Conservation (phyloP, 1,140 invertebrate species). For the Lysiphlebus fabarum region DNA sequence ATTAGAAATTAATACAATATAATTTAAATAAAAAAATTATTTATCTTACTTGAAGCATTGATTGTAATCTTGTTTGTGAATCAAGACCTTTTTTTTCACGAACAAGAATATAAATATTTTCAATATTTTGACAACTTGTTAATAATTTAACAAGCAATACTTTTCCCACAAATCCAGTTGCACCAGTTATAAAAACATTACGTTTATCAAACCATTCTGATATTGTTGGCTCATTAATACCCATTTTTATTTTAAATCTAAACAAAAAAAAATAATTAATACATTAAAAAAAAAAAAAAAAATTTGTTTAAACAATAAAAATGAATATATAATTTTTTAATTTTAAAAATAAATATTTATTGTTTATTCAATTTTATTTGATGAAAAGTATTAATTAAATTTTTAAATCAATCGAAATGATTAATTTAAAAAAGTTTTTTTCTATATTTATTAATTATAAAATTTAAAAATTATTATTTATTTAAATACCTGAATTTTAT, state of each 20-base stretch:
- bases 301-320: no score
- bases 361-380: no score
- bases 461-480: no score
- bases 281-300: no score
- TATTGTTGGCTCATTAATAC: conserved; percentile 33
- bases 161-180: conserved; percentile 75
- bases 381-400: no score
- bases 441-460: no score
- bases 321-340: no score
- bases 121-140: conserved; percentile 65
- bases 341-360: no score
- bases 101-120: conserved; percentile 67
- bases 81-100: conserved; percentile 65
- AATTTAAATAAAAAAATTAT: not conserved
- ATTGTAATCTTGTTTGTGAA: conserved; percentile 46
- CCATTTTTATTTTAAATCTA: conserved; percentile 16
- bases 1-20: no score
- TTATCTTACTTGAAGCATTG: conserved; percentile 44
- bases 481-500: no score
- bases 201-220: conserved; percentile 60
- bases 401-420: no score
- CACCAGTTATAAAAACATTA: conserved; percentile 59
- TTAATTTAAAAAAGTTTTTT: no score
- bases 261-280: conserved; percentile 1
- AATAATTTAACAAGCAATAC: conserved; percentile 73